Evolutionary conservation across 2,888 invertebrate species (phyloP).

Genomic region (Napeogenes sylphis): DNA sequence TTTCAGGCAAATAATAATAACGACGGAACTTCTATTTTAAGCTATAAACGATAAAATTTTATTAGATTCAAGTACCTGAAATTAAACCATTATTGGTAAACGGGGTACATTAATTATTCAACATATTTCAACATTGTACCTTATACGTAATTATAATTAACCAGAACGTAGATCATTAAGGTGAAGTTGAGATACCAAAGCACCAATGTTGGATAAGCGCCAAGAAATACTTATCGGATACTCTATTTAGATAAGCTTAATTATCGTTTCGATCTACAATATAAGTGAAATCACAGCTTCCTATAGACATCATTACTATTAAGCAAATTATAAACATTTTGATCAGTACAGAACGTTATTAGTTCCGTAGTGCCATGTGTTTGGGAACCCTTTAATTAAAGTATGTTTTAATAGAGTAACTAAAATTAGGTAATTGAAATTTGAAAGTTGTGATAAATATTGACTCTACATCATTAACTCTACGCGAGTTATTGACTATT

Average conservation of each 20-base stretch:
- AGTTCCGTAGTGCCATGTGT: no score
- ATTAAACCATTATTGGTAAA: no score
- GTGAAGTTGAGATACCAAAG: slow-evolving; percentile 1
- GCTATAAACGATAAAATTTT: no score
- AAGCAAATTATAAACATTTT: not conserved
- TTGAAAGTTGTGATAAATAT: not conserved
- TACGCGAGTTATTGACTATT: no score
- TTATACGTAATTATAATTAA: not conserved
- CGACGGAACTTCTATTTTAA: no score
- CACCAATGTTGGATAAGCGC: slow-evolving; percentile 1
- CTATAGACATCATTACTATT: not conserved
- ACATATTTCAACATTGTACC: no score
- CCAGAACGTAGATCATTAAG: not conserved
- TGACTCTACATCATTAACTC: not conserved
- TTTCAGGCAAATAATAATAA: no score
- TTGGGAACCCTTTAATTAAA: not conserved
- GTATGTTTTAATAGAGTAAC: not conserved
- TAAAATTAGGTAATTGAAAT: not conserved
- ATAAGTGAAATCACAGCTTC: not conserved
- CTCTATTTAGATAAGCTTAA: slow-evolving; percentile 2
- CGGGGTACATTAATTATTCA: no score
- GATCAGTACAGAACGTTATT: not conserved
- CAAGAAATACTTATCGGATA: slow-evolving; percentile 6
- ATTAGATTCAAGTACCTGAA: no score
- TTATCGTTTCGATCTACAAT: not conserved